These are phyloP conservation scores for Mesaphorura yosii DNA, from an alignment of 1,140 invertebrate species.

Conservation along the genomic window DNA sequence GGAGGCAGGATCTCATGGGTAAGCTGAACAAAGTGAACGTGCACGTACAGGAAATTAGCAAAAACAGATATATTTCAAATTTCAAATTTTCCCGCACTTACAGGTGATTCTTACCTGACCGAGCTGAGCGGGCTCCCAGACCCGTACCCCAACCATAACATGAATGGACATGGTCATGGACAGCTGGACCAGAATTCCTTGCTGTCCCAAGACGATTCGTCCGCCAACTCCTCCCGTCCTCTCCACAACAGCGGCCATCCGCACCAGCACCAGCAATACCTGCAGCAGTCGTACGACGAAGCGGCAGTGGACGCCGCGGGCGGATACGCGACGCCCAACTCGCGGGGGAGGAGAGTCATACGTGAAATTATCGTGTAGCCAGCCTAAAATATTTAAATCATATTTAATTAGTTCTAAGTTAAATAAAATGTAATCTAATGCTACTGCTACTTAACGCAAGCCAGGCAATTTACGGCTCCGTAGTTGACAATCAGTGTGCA, in stretches of 20 bases:
- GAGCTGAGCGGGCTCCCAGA: slow-evolving; percentile 80
- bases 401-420: not conserved
- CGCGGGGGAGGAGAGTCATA: slow-evolving; percentile 74
- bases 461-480: too few species aligned
- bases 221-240: not conserved
- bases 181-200: slow-evolving; percentile 1
- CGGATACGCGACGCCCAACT: slow-evolving; percentile 84
- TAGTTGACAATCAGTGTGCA: too few species aligned
- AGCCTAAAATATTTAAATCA: not conserved
- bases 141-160: slow-evolving; percentile 56
- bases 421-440: not conserved
- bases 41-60: not conserved
- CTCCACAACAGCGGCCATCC: slow-evolving; percentile 45
- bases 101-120: slow-evolving; percentile 68
- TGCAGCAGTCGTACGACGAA: slow-evolving; percentile 76
- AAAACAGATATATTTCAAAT: not conserved
- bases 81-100: not conserved
- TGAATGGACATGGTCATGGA: slow-evolving; percentile 26
- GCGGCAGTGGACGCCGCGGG: slow-evolving; percentile 83
- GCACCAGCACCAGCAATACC: slow-evolving; percentile 52
- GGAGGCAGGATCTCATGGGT: slow-evolving; percentile 53
- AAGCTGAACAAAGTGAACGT: slow-evolving; percentile 15
- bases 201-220: slow-evolving; percentile 12
- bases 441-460: too few species aligned
- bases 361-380: slow-evolving; percentile 82